Percentiles rank a stretch among this genome's conserved stretches.
These are phyloP conservation scores for Drepana arcuata DNA, from an alignment of 1,140 invertebrate species.

Conservation along the genomic window DNA sequence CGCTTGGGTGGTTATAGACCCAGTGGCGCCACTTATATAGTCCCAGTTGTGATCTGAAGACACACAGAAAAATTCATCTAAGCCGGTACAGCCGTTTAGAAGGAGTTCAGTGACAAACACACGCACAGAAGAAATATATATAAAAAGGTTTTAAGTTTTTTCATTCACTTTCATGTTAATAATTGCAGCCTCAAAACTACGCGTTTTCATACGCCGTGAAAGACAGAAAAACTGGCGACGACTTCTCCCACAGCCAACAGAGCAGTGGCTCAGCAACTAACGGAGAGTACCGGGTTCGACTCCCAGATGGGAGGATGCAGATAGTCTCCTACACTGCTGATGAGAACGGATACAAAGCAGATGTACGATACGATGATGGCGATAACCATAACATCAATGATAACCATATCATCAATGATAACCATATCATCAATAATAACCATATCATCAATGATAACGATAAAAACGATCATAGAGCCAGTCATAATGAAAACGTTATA, in stretches of 20 bases:
- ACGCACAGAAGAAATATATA: no score
- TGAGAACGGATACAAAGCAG: slow-evolving; percentile 72
- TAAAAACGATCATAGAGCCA: slow-evolving; percentile 13
- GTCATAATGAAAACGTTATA: slow-evolving; percentile 4
- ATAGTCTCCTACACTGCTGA: slow-evolving; percentile 74
- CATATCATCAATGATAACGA: slow-evolving; percentile 12
- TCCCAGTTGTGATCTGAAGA: no score
- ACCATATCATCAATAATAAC: slow-evolving; percentile 10
- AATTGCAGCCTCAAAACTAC: slow-evolving; percentile 70
- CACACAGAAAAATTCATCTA: no score
- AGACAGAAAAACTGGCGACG: slow-evolving; percentile 71
- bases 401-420: slow-evolving; percentile 13
- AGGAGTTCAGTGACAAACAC: no score
- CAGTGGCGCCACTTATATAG: no score
- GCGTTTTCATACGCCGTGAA: slow-evolving; percentile 72
- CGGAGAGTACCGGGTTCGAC: slow-evolving; percentile 81
- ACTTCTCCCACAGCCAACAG: slow-evolving; percentile 73
- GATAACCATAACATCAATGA: slow-evolving; percentile 15
- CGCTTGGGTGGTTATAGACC: no score
- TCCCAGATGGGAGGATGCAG: slow-evolving; percentile 83
- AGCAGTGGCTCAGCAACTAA: slow-evolving; percentile 66
- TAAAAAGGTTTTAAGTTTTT: no score
- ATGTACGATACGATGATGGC: slow-evolving; percentile 69
- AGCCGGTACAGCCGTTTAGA: no score
- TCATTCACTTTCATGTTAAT: no score